A percentile compares a stretch with the other conserved stretches of the same genome.
phyloP scores from a whole-genome alignment of 1,140 invertebrate species.

The Odontomachus brunneus region DNA sequence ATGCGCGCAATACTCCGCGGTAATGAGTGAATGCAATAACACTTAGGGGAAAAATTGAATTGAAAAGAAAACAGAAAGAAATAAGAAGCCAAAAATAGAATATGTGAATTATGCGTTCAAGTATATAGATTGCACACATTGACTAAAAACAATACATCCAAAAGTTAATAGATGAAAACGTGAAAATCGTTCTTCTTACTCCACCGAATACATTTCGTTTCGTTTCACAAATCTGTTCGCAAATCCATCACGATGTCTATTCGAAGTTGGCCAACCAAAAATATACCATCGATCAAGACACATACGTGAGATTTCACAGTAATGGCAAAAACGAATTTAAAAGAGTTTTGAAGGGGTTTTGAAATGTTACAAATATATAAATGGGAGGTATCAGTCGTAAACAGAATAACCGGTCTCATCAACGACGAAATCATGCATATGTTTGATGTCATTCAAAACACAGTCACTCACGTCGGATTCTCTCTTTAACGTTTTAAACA shows the following conservation, averaged over 20 bases:
- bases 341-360: background rate
- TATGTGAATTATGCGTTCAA: no score
- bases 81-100: no score
- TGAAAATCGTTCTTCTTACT: background rate
- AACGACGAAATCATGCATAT: background rate
- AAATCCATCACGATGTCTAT: background rate
- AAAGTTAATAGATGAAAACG: background rate
- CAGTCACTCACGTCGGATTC: background rate
- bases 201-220: background rate
- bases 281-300: background rate
- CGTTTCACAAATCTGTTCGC: background rate
- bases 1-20: no score
- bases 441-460: background rate
- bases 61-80: no score
- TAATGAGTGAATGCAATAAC: no score
- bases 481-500: background rate
- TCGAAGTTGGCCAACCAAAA: background rate
- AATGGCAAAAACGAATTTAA: background rate
- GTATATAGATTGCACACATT: no score
- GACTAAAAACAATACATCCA: background rate
- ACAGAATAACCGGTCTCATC: conserved; percentile 6
- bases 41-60: no score
- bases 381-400: background rate
- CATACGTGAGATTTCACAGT: conserved; percentile 1
- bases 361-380: conserved; percentile 14